These are phyloP conservation scores for Pedicia rivosa DNA, from an alignment of 2,888 invertebrate species.

Conservation along the genomic window DNA sequence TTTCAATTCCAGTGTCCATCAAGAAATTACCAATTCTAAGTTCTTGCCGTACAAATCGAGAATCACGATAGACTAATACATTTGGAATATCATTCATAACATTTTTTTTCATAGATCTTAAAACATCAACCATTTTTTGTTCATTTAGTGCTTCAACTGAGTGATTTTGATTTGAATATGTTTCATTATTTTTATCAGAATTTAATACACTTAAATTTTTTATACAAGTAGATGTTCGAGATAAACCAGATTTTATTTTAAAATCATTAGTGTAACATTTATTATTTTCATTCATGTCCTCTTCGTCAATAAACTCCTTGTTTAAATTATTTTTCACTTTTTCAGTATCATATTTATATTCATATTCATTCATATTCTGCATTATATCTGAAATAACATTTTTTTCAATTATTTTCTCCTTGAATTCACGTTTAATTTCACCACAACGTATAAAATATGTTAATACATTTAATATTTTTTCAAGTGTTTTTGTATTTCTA, in stretches of 20 bases:
- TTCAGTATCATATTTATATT: slow-evolving; percentile 8
- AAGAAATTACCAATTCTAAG: slow-evolving; percentile 27
- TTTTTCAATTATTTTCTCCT: slow-evolving; percentile 28
- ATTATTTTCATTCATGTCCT: slow-evolving; percentile 18
- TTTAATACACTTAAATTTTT: slow-evolving; percentile 21
- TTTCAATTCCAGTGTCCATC: slow-evolving; percentile 29
- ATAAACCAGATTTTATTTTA: slow-evolving; percentile 13
- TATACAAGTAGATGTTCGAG: slow-evolving; percentile 23
- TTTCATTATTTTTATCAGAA: slow-evolving; percentile 1
- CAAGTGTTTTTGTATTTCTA: slow-evolving; percentile 42
- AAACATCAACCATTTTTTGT: slow-evolving; percentile 1
- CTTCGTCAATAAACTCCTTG: slow-evolving; percentile 8
- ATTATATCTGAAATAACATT: slow-evolving; percentile 16
- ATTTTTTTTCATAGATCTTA: slow-evolving; percentile 8
- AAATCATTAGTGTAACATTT: slow-evolving; percentile 9
- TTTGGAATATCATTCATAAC: slow-evolving; percentile 27
- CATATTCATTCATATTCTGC: slow-evolving; percentile 11
- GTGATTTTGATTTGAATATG: slow-evolving; percentile 1
- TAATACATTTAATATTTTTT: slow-evolving; percentile 57
- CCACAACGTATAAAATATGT: slow-evolving; percentile 80
- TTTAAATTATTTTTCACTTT: slow-evolving; percentile 6
- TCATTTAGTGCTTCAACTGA: not conserved
- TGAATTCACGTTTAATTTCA: slow-evolving; percentile 41
- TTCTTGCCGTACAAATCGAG: slow-evolving; percentile 29
- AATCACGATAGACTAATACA: slow-evolving; percentile 27